Base-by-base conservation (phyloP, 2,113 vertebrate species). In the Pomatorhinus ruficollis region DNA sequence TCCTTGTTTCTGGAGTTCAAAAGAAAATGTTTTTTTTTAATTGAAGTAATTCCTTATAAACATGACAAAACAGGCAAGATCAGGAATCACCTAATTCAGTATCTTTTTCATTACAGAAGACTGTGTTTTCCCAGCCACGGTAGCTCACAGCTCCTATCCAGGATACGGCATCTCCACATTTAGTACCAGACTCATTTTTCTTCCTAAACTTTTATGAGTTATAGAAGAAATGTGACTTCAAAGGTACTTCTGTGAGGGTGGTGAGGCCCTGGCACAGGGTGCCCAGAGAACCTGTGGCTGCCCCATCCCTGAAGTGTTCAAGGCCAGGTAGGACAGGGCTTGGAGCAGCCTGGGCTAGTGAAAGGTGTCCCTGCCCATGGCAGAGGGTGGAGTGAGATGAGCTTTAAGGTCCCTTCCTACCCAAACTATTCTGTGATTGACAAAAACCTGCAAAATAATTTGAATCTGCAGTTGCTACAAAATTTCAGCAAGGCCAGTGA, bases 251-350 rank as follows among this genome's bases (percentile, higher is more conserved):
- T 69, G 30, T 61, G 25, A 77, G 10, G 31, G 22, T 28, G 31
- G 4, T 0, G 4, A 69, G 61, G 30, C 47, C 16, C 54, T 61
- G n/a, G 61, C n/a, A 54, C 25, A 40, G 35, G 47, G 0, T 40
- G 19, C 44, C 18, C 13, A 74, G 59, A 65, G 44, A 1, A 44
- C 28, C 28, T 59, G 50, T 52, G 45, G 52, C 45, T 82, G 70
- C n/a, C 18, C 31, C 25, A 56, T 14, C 15, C 42, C 49, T 63
- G 64, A 53, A 77, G 63, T 24, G 35, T 28, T 1, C 49, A 28
- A 50, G 42, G 15, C 24, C 40, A 35, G 49, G 27, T 0, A 63
- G 64, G 30, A 47, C 0, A 0, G 40, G 40, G 30, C 53, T 60
- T 40, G 30, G 49, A 90, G 30, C 56, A 49, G 0, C 28, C 24